Conservation (phyloP, 2,888 invertebrate species). For the Helleia helle region DNA sequence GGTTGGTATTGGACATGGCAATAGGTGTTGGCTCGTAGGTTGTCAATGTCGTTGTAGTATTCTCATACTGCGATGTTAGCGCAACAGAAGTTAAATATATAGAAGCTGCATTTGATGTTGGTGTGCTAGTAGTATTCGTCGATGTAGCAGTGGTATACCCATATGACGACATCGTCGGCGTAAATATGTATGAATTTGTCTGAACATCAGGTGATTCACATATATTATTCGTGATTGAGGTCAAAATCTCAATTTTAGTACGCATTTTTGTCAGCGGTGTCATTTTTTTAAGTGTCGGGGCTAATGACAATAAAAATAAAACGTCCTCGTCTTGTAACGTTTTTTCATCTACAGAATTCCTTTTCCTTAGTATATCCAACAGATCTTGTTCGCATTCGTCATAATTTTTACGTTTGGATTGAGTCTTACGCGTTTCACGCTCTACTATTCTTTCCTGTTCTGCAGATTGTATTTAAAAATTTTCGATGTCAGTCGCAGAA, state of each 20-base stretch:
- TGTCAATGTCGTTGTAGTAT: too few relatives aligned
- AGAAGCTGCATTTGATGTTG: not conserved
- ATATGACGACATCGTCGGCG: not conserved
- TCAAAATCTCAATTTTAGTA: constrained; percentile 3
- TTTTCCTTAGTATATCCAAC: constrained; percentile 5
- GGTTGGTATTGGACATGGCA: too few relatives aligned
- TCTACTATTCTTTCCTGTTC: constrained; percentile 3
- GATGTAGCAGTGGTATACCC: not conserved
- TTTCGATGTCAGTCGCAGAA: not conserved
- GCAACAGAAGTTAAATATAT: not conserved
- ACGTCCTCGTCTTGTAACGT: constrained; percentile 4
- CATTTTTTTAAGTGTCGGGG: constrained; percentile 4
- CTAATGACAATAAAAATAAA: constrained; percentile 4
- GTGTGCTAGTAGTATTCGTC: not conserved
- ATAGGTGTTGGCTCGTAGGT: too few relatives aligned
- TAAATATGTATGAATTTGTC: not conserved
- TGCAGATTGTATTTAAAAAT: constrained; percentile 4
- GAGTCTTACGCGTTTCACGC: constrained; percentile 1
- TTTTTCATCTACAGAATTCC: constrained; percentile 1
- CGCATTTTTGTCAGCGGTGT: constrained; percentile 1
- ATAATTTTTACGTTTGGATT: constrained; percentile 3
- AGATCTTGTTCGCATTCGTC: constrained; percentile 5
- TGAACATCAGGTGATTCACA: not conserved
- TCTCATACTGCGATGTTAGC: not conserved
- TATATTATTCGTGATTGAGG: constrained; percentile 2